Percentiles rank a stretch among this genome's conserved stretches.
Conservation (phyloP, 2,888 invertebrate genomes). For the Pyrocoelia pectoralis region DNA sequence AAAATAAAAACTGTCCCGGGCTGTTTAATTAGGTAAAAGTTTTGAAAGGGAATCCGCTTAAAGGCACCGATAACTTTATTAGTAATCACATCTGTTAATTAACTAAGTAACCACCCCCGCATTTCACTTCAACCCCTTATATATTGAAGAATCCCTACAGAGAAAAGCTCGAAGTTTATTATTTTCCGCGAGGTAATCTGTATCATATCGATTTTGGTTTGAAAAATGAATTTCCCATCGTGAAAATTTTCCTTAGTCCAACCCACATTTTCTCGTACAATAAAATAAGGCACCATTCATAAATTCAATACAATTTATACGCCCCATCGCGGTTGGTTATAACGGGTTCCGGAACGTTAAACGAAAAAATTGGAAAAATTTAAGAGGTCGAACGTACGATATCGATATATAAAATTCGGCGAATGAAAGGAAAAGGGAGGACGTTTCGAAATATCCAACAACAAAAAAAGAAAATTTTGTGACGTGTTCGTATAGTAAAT, state of each 20-base stretch:
- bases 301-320: slow-evolving; percentile 23
- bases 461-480: not conserved
- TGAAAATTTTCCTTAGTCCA: slow-evolving; percentile 9
- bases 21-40: slow-evolving; percentile 53
- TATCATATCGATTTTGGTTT: slow-evolving; percentile 21
- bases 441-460: not conserved
- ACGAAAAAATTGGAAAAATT: slow-evolving; percentile 19
- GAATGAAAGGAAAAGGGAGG: not conserved
- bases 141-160: slow-evolving; percentile 34
- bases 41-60: slow-evolving; percentile 52
- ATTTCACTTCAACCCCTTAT: slow-evolving; percentile 26
- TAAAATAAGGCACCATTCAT: slow-evolving; percentile 15
- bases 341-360: slow-evolving; percentile 15
- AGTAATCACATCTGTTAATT: slow-evolving; percentile 55
- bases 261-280: slow-evolving; percentile 11
- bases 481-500: slow-evolving; percentile 11
- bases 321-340: slow-evolving; percentile 17
- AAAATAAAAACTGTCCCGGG: slow-evolving; percentile 34
- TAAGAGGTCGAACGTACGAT: not conserved
- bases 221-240: slow-evolving; percentile 21
- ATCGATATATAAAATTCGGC: not conserved
- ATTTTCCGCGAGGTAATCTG: slow-evolving; percentile 29
- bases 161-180: slow-evolving; percentile 26
- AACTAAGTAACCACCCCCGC: slow-evolving; percentile 51
- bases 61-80: slow-evolving; percentile 56